A percentile compares a stretch with the other conserved stretches of the same genome.
Evolutionary conservation across 2,888 invertebrate species (phyloP).

Genomic region (Gymnocheta viridis): DNA sequence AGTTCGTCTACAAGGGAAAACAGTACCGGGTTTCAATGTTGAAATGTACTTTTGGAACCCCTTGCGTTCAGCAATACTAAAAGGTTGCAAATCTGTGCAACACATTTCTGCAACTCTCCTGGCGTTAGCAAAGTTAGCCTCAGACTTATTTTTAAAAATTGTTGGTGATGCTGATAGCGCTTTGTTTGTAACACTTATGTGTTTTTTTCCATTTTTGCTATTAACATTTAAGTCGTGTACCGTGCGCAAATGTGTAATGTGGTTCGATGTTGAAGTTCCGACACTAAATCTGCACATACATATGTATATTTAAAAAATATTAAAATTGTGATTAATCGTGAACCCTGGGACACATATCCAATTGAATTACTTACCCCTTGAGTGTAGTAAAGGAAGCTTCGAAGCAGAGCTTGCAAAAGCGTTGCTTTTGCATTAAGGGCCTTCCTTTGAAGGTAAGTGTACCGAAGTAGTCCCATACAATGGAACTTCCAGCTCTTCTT

Average conservation of each 20-base stretch:
- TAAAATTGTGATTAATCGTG: not conserved
- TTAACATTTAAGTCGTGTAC: constrained; percentile 4
- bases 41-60: constrained; percentile 25
- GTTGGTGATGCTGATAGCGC: not conserved
- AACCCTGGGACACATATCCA: not conserved
- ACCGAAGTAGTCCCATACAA: not conserved
- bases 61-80: constrained; percentile 7
- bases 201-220: not conserved
- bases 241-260: not conserved
- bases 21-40: not conserved
- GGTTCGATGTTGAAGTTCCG: not conserved
- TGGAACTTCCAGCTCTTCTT: not conserved
- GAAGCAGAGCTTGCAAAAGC: not conserved
- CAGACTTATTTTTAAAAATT: constrained; percentile 31
- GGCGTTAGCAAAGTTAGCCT: not conserved
- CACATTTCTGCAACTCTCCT: constrained; percentile 27
- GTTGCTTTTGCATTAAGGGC: not conserved
- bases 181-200: constrained; percentile 2
- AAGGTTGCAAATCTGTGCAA: constrained; percentile 8
- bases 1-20: too few relatives aligned
- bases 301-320: not conserved
- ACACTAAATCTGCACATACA: not conserved
- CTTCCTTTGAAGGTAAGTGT: not conserved
- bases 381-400: not conserved
- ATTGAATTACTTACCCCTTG: constrained; percentile 3